Percentiles rank a stretch among this genome's conserved stretches.
These are phyloP conservation scores for Lasiommata megera DNA, from an alignment of 2,888 invertebrate species.

Conservation along the genomic window DNA sequence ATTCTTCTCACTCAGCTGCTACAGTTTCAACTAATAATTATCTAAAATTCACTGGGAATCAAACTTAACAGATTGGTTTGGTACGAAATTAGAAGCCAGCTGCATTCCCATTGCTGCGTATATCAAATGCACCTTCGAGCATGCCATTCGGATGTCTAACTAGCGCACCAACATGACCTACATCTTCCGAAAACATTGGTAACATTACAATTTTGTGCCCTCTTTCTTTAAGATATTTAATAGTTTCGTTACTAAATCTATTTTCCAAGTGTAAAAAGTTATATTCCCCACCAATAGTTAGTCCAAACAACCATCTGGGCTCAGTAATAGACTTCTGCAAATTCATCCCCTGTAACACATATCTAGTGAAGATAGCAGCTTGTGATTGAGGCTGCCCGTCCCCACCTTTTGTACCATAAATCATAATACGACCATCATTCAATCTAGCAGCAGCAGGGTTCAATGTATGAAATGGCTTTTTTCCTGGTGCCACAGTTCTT, in stretches of 20 bases:
- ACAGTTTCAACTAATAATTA: no score
- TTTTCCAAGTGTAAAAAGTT: constrained; percentile 53
- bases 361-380: constrained; percentile 69
- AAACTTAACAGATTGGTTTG: no score
- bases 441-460: constrained; percentile 65
- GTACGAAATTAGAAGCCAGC: constrained; percentile 53
- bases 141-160: constrained; percentile 60
- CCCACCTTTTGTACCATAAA: constrained; percentile 69
- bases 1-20: no score
- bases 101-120: constrained; percentile 63
- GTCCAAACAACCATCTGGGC: constrained; percentile 67
- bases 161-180: constrained; percentile 63
- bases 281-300: constrained; percentile 38
- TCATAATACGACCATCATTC: constrained; percentile 59
- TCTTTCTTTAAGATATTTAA: constrained; percentile 52
- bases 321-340: constrained; percentile 55
- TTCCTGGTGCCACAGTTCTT: constrained; percentile 57
- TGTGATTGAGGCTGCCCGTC: constrained; percentile 72
- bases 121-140: constrained; percentile 67
- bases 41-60: no score
- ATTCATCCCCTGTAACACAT: constrained; percentile 56
- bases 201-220: constrained; percentile 55
- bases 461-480: constrained; percentile 67
- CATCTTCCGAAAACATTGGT: constrained; percentile 45
- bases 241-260: constrained; percentile 53